Percentiles rank a stretch among this genome's conserved stretches.
Evolutionary conservation across 2,113 vertebrate species (phyloP).

Genomic region (Burhinus oedicnemus): DNA sequence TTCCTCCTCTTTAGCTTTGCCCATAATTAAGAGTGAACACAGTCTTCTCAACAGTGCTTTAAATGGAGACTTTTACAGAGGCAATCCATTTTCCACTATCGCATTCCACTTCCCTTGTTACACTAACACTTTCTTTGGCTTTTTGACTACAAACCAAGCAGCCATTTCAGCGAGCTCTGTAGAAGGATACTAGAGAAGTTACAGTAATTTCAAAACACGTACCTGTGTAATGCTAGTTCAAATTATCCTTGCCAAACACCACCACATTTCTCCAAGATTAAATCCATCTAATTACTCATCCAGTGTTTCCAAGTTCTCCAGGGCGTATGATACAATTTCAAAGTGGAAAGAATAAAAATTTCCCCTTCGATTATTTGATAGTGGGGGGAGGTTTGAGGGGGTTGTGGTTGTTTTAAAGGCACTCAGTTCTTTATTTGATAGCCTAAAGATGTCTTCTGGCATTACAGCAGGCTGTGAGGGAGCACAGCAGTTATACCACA

Average conservation of each 20-base stretch:
- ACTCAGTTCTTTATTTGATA: not conserved
- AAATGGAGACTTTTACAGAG: not conserved
- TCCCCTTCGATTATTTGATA: not conserved
- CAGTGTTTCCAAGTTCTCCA: not conserved
- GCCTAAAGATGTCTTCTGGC: not conserved
- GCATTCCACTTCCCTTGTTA: not conserved
- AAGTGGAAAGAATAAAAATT: not conserved
- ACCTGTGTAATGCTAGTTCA: not conserved
- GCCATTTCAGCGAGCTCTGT: not conserved
- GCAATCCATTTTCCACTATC: not conserved
- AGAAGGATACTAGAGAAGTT: not conserved
- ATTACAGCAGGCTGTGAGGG: not conserved
- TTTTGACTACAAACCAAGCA: not conserved
- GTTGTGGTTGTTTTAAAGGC: not conserved
- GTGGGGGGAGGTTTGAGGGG: not conserved
- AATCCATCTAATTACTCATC: not conserved
- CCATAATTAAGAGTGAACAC: not conserved
- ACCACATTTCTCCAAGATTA: not conserved
- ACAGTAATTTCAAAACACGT: not conserved
- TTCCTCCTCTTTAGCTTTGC: not conserved
- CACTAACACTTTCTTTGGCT: rapidly evolving
- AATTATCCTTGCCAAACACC: not conserved
- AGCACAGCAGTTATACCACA: not conserved
- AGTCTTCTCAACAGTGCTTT: not conserved
- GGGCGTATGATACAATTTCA: not conserved